Base-by-base conservation (phyloP, 2,113 vertebrate genomes). In the Baryphthengus martii region DNA sequence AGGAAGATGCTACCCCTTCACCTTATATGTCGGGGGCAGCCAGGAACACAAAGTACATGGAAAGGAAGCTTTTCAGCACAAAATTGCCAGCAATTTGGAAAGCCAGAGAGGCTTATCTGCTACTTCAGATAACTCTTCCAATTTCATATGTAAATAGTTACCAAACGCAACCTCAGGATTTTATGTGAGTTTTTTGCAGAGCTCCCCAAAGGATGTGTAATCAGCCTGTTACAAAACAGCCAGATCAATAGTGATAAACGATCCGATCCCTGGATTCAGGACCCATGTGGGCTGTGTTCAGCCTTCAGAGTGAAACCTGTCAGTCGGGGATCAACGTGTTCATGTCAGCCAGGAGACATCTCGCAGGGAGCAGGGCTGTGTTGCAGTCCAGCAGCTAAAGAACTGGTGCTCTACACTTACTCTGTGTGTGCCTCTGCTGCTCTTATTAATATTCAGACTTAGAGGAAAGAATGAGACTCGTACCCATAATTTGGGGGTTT, bases 31-130 rank as follows among this genome's bases (percentile, higher is more conserved):
- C 0, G 0, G 85, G 85, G 92, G 93, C 68, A 90, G 80, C 65
- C 72, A 52, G 76, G 58, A 92, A 73, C 90, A 85, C 66, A 49
- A 85, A 78, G 76, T 92, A 75, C 82, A 86, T 14, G 81, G 91
- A 93, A 95, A 95, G 67, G 90, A 93, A 55, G 58, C 72, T 94
- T 94, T 93, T 80, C 79, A 81, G 79, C 86, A 68, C 47, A 78
- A 84, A 95, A 92, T 72, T 72, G 78, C 88, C 79, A 81, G 44
- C 92, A 68, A 65, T 86, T 92, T 88, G 83, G 73, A 49, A 86
- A 91, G 89, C 53, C 50, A 75, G 65, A 95, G 91, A 85, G 58
- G 31, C n/a, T 91, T 94, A 9, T 90, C 84, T 92, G 89, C 72
- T 67, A 6, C 21, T 92, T 39, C 50, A 65, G 61, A 47, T 72